A percentile compares a stretch with the other conserved stretches of the same genome.
phyloP scores from a whole-genome alignment of 2,888 invertebrate species.

The Penaeus monodon region DNA sequence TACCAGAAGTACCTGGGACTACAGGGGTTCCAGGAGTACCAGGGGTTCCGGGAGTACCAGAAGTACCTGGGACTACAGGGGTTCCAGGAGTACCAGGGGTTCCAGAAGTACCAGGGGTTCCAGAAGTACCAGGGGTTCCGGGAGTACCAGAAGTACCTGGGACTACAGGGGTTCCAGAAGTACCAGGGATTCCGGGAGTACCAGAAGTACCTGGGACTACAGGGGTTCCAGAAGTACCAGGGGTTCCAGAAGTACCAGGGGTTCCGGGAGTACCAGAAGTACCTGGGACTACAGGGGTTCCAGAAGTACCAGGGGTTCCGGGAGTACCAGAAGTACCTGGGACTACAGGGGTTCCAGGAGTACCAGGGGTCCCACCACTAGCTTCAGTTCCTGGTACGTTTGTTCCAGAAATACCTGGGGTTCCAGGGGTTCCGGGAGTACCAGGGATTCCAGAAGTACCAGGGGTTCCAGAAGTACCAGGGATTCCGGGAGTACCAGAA shows the following conservation, averaged over 20 bases:
- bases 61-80: neutral
- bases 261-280: too few relatives aligned
- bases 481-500: rapidly evolving
- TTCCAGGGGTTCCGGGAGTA: neutral
- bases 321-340: neutral
- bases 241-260: too few relatives aligned
- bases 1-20: neutral
- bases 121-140: neutral
- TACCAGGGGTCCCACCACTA: neutral
- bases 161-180: neutral
- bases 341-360: too few relatives aligned
- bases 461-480: too few relatives aligned
- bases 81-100: neutral
- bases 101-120: neutral
- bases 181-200: neutral
- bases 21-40: neutral
- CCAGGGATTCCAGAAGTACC: too few relatives aligned
- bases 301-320: neutral
- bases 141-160: neutral
- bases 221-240: too few relatives aligned
- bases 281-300: too few relatives aligned
- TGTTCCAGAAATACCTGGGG: neutral
- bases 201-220: neutral
- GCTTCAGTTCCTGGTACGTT: too few relatives aligned
- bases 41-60: neutral